Evolutionary conservation across 2,113 vertebrate genomes (phyloP), one percentile per base, ranked within the genome.

Genomic region (Orientallactaga bullata): DNA sequence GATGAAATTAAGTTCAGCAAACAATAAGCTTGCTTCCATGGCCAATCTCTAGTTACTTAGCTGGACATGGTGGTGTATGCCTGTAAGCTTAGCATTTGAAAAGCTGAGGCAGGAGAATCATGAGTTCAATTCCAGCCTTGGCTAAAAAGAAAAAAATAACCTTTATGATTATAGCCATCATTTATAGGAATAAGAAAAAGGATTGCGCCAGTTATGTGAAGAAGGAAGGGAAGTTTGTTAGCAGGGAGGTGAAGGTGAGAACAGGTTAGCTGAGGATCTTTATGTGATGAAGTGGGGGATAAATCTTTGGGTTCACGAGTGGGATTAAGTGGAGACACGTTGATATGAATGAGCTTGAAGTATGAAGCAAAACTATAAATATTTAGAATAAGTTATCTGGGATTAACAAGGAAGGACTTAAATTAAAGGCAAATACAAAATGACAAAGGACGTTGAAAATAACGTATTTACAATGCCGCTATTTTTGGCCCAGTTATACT

Each of bases 131-230:
- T 55, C 7, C 23, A 23, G 18, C 26, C 71, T 16, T n/a, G 18
- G 39, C 79, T 93, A 37, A 61, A 61, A 24, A 77, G 71, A 69
- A 61, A 32, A 93, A 82, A 20, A n/a, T n/a, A n/a, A n/a, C n/a
- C 9, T 63, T 63, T 77, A 55, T n/a, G 37, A 74, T 30, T n/a
- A 15, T 35, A 73, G 12, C 18, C 28, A 51, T 13, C 30, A 32
- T 66, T 69, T 32, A 66, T 17, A 63, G 26, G 16, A 20, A 23
- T 51, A 42, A 84, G 63, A 71, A 11, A 74, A 23, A 42, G 26
- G 5, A 63, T 17, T 32, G 42, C 7, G 30, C 17, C 9, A 66
- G 23, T n/a, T 35, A 73, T 26, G 28, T 37, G 28, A 66, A 66
- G 77, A 30, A 73, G 30, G 74, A 32, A 39, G 5, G 4, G 16